Percentiles rank a stretch among this genome's conserved stretches.
phyloP scores from a whole-genome alignment of 1,140 invertebrate genomes.

The Theocolax elegans region DNA sequence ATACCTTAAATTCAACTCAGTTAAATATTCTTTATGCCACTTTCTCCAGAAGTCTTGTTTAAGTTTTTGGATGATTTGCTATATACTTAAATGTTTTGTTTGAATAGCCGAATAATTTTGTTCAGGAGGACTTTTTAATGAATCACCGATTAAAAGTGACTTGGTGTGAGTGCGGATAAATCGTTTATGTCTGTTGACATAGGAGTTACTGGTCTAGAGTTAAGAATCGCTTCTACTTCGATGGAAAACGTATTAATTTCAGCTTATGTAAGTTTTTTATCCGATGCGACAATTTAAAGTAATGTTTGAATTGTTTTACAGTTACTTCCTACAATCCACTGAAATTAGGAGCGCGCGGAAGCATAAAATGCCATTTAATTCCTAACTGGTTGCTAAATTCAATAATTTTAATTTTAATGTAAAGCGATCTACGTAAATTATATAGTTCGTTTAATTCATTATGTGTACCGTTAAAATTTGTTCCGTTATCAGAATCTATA shows the following conservation, averaged over 20 bases:
- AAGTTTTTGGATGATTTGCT: no score
- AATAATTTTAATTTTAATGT: no score
- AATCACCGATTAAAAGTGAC: conserved; percentile 16
- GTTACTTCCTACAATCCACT: background rate
- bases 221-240: conserved; percentile 13
- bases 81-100: no score
- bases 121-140: background rate
- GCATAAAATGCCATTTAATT: no score
- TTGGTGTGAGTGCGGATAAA: conserved; percentile 5
- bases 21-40: background rate
- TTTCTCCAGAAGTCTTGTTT: background rate
- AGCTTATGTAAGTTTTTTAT: background rate
- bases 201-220: background rate
- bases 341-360: background rate
- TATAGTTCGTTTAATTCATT: no score
- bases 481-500: no score
- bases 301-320: conserved; percentile 3
- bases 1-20: no score
- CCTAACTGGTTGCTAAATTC: no score
- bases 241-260: background rate
- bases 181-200: conserved; percentile 4
- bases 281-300: background rate
- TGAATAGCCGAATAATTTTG: background rate
- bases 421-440: no score
- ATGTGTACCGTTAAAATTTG: no score